phyloP scores from a whole-genome alignment of 2,888 invertebrate genomes.

The Micropterix aruncella region DNA sequence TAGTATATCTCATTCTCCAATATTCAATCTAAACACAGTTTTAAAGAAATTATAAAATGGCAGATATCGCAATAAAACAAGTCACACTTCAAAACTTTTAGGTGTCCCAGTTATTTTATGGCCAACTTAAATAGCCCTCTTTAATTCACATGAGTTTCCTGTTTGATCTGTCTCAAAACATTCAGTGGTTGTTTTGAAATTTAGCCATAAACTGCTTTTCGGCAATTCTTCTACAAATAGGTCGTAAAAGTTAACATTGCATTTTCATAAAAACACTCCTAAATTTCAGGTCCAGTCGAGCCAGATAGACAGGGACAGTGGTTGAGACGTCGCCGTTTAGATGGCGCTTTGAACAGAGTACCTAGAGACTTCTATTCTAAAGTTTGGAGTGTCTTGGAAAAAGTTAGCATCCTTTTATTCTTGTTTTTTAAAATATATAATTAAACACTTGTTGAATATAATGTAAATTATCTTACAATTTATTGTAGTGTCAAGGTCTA shows the following conservation, averaged over 20 bases:
- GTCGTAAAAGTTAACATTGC: neutral
- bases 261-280: conserved; percentile 12
- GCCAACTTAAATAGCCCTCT: too few species aligned
- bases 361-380: conserved; percentile 93
- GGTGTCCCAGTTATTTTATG: too few species aligned
- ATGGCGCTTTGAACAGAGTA: conserved; percentile 94
- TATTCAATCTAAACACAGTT: too few species aligned
- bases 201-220: neutral
- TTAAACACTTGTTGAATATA: too few species aligned
- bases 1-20: too few species aligned
- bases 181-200: neutral
- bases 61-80: too few species aligned
- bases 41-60: too few species aligned
- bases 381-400: conserved; percentile 85
- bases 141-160: too few species aligned
- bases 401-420: too few species aligned
- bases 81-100: too few species aligned
- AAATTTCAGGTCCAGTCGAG: conserved; percentile 41
- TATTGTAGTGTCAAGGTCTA: conserved; percentile 70
- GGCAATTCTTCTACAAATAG: neutral
- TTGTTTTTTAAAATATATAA: too few species aligned
- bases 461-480: conserved; percentile 4
- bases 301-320: conserved; percentile 92
- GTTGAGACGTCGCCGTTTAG: conserved; percentile 84
- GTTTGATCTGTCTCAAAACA: neutral